Base-by-base conservation (phyloP, 1,140 invertebrate genomes). In the Micrasema longulum region DNA sequence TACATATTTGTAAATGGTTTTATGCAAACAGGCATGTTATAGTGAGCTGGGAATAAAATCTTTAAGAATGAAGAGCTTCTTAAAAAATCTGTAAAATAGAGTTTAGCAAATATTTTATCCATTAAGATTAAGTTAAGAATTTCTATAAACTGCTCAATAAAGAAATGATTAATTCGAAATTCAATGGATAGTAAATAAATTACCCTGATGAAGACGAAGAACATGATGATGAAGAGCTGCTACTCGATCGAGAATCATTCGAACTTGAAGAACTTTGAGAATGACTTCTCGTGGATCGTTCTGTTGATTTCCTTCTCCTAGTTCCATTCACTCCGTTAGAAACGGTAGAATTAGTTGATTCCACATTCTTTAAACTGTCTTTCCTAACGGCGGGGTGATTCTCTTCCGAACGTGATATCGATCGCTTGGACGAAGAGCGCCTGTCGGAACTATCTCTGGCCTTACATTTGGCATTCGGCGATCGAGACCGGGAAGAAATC, bases 121-220 rank as follows among this genome's bases (percentile, higher is more conserved):
- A n/a, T n/a, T n/a, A n/a, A n/a, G n/a, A n/a, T n/a, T n/a, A n/a
- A n/a, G n/a, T n/a, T n/a, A n/a, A n/a, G n/a, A n/a, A n/a, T n/a
- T n/a, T n/a, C n/a, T n/a, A n/a, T n/a, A n/a, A n/a, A n/a, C n/a
- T n/a, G n/a, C n/a, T n/a, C n/a, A n/a, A n/a, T n/a, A n/a, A n/a
- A n/a, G n/a, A n/a, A n/a, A n/a, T n/a, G n/a, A n/a, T n/a, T n/a
- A n/a, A n/a, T n/a, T n/a, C n/a, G n/a, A n/a, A n/a, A n/a, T n/a
- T n/a, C n/a, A n/a, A n/a, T n/a, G n/a, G n/a, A n/a, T n/a, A n/a
- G n/a, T n/a, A n/a, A n/a, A n/a, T 45, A 12, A 69, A 53, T 64
- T 31, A 70, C 68, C 47, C 47, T 52, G 68, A 70, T 31, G 26
- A 31, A 48, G 68, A 70, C 7, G 26, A 31, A 48, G 68, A 70